A percentile compares a stretch with the other conserved stretches of the same genome.
phyloP scores from a whole-genome alignment of 2,113 vertebrate species.

The Blennius ocellaris region DNA sequence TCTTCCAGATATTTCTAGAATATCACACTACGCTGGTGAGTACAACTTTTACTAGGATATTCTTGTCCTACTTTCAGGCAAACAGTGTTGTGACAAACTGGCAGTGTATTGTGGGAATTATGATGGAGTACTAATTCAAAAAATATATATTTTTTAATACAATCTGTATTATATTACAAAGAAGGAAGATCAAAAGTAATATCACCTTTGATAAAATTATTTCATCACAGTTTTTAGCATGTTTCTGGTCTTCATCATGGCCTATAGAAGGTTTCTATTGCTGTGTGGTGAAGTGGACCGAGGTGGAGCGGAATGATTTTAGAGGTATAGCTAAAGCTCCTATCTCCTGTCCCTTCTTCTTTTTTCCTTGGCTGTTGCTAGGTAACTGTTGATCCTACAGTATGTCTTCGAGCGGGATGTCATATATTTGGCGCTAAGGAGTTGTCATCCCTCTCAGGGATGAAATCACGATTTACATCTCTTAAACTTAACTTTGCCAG shows the following conservation, averaged over 20 bases:
- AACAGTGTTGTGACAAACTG: background rate
- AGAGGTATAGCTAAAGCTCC: slow-evolving; percentile 22
- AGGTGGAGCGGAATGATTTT: slow-evolving; percentile 25
- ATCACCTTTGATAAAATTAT: too few relatives aligned
- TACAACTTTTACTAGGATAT: slow-evolving; percentile 1
- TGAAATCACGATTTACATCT: slow-evolving; percentile 33
- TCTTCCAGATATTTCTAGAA: slow-evolving; percentile 89
- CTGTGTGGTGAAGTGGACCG: background rate
- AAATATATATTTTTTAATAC: too few relatives aligned
- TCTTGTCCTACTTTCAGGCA: background rate
- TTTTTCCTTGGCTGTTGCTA: slow-evolving; percentile 49
- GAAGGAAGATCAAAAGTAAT: too few relatives aligned
- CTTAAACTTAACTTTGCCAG: background rate
- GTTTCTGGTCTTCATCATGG: background rate
- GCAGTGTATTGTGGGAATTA: background rate
- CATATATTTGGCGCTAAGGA: slow-evolving; percentile 33
- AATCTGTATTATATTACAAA: too few relatives aligned
- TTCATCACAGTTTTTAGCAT: too few relatives aligned
- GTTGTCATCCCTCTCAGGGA: slow-evolving; percentile 16
- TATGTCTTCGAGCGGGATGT: slow-evolving; percentile 34
- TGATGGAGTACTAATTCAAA: background rate
- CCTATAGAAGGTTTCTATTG: background rate
- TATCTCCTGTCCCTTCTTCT: background rate
- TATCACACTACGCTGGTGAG: slow-evolving; percentile 89
- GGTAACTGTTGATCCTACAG: slow-evolving; percentile 52